Base-by-base conservation (phyloP, 2,888 invertebrate species). In the Stenichneumon culpator region DNA sequence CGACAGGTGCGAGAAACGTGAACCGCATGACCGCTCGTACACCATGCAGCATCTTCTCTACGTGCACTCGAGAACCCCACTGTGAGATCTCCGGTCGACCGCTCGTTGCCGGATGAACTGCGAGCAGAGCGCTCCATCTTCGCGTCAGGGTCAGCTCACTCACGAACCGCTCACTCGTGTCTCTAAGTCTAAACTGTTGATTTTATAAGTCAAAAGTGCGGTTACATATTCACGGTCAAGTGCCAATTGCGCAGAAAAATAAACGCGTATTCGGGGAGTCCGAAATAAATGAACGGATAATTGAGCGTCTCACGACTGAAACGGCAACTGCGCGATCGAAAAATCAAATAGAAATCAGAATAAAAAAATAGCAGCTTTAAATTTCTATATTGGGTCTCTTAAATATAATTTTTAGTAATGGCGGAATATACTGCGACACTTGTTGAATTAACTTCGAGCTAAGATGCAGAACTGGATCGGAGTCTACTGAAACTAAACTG, bases 61-160 rank as follows among this genome's bases (percentile, higher is more conserved):
- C 75, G 79, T 85, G 79, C 79, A 73, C 82, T 67, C 75, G 44
- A 65, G 50, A 36, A 47, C 25, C 72, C 82, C 39, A 79, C 79
- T 79, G 82, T n/a, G 79, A 50, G 84, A 84, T 79, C 78, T 25
- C 54, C 73, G 78, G 69, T 81, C 73, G 73, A 50, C 80, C 5
- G 77, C 50, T 36, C 28, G 67, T 75, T 75, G 74, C 50, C 36
- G 67, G 67, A n/a, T 32, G 47, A 50, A n/a, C 50, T 60, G 70
- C 14, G 36, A 63, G 50, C 22, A 16, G 50, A 67, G 79, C 85
- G 82, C 70, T 74, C 84, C 84, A 82, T 82, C 67, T 77, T 75
- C 63, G 65, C 75, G 67, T 73, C 77, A 77, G 83, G 82, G 83
- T 86, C 85, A 83, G 72, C 69, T 86, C 36, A 22, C 85, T 83